These are phyloP conservation scores for Holcopasites calliopsidis DNA, from an alignment of 1,140 invertebrate species.

Conservation along the genomic window DNA sequence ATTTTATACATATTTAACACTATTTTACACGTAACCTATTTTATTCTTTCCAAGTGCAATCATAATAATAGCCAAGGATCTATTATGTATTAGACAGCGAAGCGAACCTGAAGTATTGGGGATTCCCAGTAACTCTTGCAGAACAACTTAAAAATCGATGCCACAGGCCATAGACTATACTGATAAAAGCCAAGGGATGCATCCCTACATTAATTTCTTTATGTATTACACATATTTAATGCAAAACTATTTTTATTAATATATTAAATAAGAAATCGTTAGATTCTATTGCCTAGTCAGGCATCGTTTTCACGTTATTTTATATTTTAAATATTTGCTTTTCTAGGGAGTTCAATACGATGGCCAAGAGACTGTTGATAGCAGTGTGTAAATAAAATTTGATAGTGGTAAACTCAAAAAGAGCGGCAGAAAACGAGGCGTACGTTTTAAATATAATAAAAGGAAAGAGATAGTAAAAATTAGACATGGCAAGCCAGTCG, in stretches of 20 bases:
- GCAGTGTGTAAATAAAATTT: neutral
- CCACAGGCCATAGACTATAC: neutral
- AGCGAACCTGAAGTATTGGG: neutral
- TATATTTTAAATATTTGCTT: neutral
- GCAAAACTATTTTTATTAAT: no score
- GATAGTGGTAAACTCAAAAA: neutral
- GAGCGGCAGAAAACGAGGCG: neutral
- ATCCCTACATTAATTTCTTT: no score
- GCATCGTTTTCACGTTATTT: neutral
- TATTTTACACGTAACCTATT: neutral
- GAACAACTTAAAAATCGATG: neutral
- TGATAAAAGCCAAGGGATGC: no score
- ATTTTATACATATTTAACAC: neutral
- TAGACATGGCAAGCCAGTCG: neutral
- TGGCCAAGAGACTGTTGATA: no score
- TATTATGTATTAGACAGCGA: slow-evolving; percentile 11
- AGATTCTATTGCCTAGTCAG: no score
- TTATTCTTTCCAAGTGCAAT: neutral
- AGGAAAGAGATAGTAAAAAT: neutral
- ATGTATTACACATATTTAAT: no score
- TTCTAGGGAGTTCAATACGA: slow-evolving; percentile 5
- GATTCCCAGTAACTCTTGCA: neutral
- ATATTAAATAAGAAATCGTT: no score
- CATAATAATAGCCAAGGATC: slow-evolving; percentile 23
- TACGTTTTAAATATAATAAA: no score